A percentile compares a stretch with the other conserved stretches of the same genome.
These are phyloP conservation scores for Brachionus paranguensis DNA, from an alignment of 1,140 invertebrate genomes.

Conservation along the genomic window DNA sequence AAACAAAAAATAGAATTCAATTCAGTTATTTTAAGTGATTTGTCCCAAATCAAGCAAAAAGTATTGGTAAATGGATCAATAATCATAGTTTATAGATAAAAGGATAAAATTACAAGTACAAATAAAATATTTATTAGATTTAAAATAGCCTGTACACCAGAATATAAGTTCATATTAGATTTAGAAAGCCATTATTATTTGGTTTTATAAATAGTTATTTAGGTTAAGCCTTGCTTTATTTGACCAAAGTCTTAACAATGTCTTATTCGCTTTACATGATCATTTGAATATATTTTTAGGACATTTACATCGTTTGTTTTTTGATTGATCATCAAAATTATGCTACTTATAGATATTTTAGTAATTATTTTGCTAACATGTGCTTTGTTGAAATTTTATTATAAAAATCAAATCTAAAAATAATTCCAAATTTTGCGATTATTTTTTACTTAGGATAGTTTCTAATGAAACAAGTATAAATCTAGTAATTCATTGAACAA, in stretches of 20 bases:
- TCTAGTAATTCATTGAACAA: background rate
- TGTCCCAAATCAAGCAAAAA: background rate
- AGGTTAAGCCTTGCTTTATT: conserved; percentile 22
- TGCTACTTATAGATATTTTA: background rate
- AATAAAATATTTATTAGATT: background rate
- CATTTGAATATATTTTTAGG: background rate
- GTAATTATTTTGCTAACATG: background rate
- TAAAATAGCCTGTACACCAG: background rate
- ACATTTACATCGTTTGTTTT: background rate
- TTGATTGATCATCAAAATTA: background rate
- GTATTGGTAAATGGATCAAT: background rate
- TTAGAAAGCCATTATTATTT: background rate
- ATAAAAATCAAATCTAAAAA: background rate
- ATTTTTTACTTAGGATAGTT: background rate
- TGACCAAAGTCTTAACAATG: conserved; percentile 1
- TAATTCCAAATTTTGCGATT: background rate
- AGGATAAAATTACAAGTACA: background rate
- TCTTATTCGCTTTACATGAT: background rate
- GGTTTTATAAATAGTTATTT: background rate
- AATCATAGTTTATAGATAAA: background rate
- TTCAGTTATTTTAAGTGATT: background rate
- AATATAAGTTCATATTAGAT: background rate
- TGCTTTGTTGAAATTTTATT: background rate
- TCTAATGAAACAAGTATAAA: background rate
- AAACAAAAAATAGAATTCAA: background rate